A percentile compares a stretch with the other conserved stretches of the same genome.
Evolutionary conservation across 1,140 invertebrate genomes (phyloP).

Genomic region (Pristionchus pacificus): DNA sequence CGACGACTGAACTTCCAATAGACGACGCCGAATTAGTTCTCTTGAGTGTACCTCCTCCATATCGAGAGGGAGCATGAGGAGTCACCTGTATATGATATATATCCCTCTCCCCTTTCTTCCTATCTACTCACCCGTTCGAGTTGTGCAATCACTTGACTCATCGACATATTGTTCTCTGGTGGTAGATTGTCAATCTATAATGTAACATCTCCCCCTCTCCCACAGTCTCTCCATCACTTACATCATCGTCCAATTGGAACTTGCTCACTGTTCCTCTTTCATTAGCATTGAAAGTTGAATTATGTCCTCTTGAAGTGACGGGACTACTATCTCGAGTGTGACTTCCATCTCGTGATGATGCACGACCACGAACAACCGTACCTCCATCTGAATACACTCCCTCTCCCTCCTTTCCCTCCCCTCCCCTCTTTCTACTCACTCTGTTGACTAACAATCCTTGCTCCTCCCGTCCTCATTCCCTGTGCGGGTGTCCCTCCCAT

Average conservation of each 20-base stretch:
- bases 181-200: too few relatives aligned
- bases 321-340: slow-evolving; percentile 9
- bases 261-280: not conserved
- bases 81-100: not conserved
- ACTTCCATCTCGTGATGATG: slow-evolving; percentile 1
- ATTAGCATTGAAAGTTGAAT: slow-evolving; percentile 7
- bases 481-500: slow-evolving; percentile 50
- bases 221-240: not conserved
- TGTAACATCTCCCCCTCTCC: too few relatives aligned
- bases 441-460: slow-evolving; percentile 23
- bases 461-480: slow-evolving; percentile 17
- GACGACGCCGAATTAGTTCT: not conserved
- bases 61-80: not conserved
- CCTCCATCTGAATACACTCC: not conserved
- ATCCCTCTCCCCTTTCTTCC: not conserved
- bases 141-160: not conserved
- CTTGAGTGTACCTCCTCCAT: not conserved
- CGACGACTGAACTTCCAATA: not conserved
- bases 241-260: not conserved
- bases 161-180: not conserved
- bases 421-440: not conserved
- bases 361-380: not conserved
- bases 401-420: not conserved
- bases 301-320: slow-evolving; percentile 16
- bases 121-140: not conserved